Evolutionary conservation across 2,797 vertebrate species (phyloP), one percentile per base, ranked within the genome.

Genomic region (Spea hammondii): DNA sequence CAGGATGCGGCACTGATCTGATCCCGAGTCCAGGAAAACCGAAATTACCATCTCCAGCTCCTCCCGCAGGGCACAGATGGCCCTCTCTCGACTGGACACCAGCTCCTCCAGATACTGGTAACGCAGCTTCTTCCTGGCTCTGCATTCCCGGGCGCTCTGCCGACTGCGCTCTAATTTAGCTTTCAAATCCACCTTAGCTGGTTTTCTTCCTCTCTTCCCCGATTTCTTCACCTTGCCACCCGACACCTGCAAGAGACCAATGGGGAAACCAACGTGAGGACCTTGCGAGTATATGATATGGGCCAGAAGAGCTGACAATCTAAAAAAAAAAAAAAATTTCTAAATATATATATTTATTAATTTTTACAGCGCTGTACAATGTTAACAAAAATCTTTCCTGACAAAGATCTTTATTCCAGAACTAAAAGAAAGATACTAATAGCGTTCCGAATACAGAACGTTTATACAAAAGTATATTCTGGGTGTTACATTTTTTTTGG

Each of bases 41-140:
- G 3, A 4, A 3, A 53, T 62, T 88, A 97, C 96, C 96, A 99
- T 99, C 86, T 98, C 96, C 82, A 98, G 92, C 88, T 99, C 97
- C 90, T 99, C 97, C 73, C 97, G 84, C 82, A 99, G 93, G 5
- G 96, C 97, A 0, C 96, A 99, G 83, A 98, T 99, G 65, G 96
- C 96, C 77, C 96, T 89, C 87, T 99, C 97, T 82, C 96, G 94
- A 78, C 96, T 96, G 83, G 96, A 98, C 4, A 99, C 96, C 88
- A 99, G 89, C 66, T 99, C 96, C 86, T 99, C 97, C 89, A 99
- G 89, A 84, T 99, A 98, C 88, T 99, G 97, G 86, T 99, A 99
- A 0, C 97, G 86, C 78, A 98, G 92, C 85, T 99, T 99, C 88
- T 99, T 99, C 57, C 97, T 84, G 64, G 96, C 97, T 3, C 97